Percentiles rank a stretch among this genome's conserved stretches.
Conservation (phyloP, 64 coral and sea anemone species). For the Acropora tenuis region DNA sequence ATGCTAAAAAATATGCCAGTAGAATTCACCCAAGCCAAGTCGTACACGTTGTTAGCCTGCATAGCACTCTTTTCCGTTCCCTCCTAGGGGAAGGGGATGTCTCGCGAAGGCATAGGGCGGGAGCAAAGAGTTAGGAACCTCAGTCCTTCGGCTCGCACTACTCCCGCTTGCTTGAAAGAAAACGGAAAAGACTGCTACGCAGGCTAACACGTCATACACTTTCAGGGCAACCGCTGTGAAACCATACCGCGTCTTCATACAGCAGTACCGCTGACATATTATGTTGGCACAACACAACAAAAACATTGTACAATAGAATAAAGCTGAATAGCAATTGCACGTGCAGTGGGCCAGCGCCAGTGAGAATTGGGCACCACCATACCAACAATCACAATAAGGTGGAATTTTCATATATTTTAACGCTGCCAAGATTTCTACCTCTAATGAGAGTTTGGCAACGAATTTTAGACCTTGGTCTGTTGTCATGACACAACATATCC, state of each 20-base stretch:
- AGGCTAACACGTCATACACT: slow-evolving; percentile 24
- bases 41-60: slow-evolving; percentile 20
- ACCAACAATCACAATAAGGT: slow-evolving; percentile 23
- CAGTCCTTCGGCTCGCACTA: slow-evolving; percentile 1
- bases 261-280: slow-evolving; percentile 27
- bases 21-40: slow-evolving; percentile 26
- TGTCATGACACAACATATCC: slow-evolving; percentile 26
- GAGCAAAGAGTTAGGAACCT: slow-evolving; percentile 28
- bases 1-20: slow-evolving; percentile 13
- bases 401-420: slow-evolving; percentile 10
- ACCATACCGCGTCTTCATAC: slow-evolving; percentile 31
- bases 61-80: neutral
- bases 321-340: slow-evolving; percentile 21
- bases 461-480: slow-evolving; percentile 27
- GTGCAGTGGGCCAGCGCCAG: slow-evolving; percentile 14
- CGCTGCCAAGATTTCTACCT: slow-evolving; percentile 32
- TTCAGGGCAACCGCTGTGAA: slow-evolving; percentile 33
- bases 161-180: slow-evolving; percentile 8
- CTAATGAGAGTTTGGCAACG: slow-evolving; percentile 29
- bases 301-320: slow-evolving; percentile 6
- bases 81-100: slow-evolving; percentile 20
- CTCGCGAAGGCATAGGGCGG: slow-evolving; percentile 18
- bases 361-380: slow-evolving; percentile 22
- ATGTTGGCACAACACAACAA: slow-evolving; percentile 14
- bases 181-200: neutral